phyloP scores from a whole-genome alignment of 2,888 invertebrate species.

The Plagodis pulveraria region DNA sequence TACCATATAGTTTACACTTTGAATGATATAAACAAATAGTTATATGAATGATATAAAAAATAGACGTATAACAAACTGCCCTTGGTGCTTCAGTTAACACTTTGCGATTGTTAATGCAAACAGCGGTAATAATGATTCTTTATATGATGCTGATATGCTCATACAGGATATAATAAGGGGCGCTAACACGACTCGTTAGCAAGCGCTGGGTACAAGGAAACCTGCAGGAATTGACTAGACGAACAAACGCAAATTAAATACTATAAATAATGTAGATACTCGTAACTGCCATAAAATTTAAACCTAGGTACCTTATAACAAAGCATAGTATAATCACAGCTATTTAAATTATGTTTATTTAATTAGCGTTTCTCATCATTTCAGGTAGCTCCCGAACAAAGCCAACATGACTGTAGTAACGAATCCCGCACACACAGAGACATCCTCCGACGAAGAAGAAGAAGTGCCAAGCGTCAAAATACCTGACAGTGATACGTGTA shows the following conservation, averaged over 20 bases:
- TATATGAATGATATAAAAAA: constrained; percentile 36
- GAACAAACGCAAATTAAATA: neutral
- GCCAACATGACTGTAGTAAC: constrained; percentile 77
- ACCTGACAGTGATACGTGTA: constrained; percentile 39
- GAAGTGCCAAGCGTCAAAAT: constrained; percentile 34
- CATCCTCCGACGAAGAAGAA: constrained; percentile 66
- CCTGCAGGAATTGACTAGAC: constrained; percentile 35
- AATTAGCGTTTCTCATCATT: constrained; percentile 41
- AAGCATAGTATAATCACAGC: too few species aligned
- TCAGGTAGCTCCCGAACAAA: constrained; percentile 52
- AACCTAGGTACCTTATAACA: too few species aligned
- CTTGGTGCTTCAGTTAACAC: constrained; percentile 74
- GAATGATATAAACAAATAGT: constrained; percentile 4
- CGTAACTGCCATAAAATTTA: too few species aligned
- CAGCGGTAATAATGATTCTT: constrained; percentile 76
- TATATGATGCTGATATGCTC: constrained; percentile 70
- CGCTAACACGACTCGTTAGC: constrained; percentile 67
- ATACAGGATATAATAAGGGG: constrained; percentile 63
- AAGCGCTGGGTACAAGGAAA: constrained; percentile 48
- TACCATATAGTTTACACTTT: constrained; percentile 9
- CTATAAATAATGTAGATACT: too few species aligned
- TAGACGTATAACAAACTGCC: constrained; percentile 53
- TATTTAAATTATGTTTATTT: constrained; percentile 1
- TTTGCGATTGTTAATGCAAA: constrained; percentile 62
- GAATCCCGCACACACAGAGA: constrained; percentile 68